phyloP scores from a whole-genome alignment of 1,140 invertebrate genomes.

The Saxidomus purpurata region DNA sequence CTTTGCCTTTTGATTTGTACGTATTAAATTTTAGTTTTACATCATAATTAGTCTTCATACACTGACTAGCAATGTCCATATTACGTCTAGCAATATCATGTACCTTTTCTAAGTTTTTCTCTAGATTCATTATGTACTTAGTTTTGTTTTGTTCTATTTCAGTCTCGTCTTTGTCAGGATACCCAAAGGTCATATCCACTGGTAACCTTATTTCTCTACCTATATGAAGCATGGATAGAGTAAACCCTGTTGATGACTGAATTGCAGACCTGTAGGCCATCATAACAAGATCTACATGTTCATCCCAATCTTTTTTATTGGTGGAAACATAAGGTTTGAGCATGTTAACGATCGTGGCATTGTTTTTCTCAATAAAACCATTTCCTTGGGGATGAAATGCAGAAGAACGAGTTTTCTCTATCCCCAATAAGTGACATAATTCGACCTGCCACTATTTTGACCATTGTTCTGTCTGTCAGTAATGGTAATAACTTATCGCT shows the following conservation, averaged over 20 bases:
- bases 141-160: slow-evolving; percentile 55
- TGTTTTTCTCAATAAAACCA: slow-evolving; percentile 71
- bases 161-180: slow-evolving; percentile 20
- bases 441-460: too few relatives aligned
- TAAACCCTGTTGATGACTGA: slow-evolving; percentile 40
- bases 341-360: slow-evolving; percentile 67
- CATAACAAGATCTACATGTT: slow-evolving; percentile 49
- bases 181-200: slow-evolving; percentile 60
- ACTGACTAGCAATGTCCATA: slow-evolving; percentile 22
- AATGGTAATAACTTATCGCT: too few relatives aligned
- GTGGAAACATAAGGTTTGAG: slow-evolving; percentile 39
- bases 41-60: slow-evolving; percentile 62
- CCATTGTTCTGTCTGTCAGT: too few relatives aligned
- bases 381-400: slow-evolving; percentile 69
- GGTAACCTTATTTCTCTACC: slow-evolving; percentile 67
- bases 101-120: slow-evolving; percentile 33
- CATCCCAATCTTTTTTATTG: slow-evolving; percentile 68
- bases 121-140: not conserved
- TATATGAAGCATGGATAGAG: slow-evolving; percentile 60
- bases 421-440: slow-evolving; percentile 65
- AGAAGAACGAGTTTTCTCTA: slow-evolving; percentile 66
- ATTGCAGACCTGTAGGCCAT: slow-evolving; percentile 63
- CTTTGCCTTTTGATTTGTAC: slow-evolving; percentile 22
- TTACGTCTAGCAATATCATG: slow-evolving; percentile 43
- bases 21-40: slow-evolving; percentile 35